Evolutionary conservation across 2,113 vertebrate genomes (phyloP).

Genomic region (Ophthalmolycus amberensis): DNA sequence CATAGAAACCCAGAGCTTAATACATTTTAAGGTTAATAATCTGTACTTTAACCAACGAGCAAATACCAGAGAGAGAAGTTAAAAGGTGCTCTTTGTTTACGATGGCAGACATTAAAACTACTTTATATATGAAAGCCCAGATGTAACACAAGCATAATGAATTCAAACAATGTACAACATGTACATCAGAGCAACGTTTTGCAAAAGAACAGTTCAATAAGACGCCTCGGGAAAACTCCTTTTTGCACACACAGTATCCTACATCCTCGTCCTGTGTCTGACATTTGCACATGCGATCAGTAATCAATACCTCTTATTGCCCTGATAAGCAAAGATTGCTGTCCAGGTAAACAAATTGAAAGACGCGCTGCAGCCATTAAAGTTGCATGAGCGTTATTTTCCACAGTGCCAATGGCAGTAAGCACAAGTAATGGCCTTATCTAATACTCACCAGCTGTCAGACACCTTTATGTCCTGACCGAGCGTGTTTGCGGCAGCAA

Average conservation of each 20-base stretch:
- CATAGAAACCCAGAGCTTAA: slow-evolving; percentile 46
- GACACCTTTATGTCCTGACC: neutral
- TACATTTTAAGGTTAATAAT: slow-evolving; percentile 4
- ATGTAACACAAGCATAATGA: neutral
- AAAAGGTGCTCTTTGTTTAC: slow-evolving; percentile 4
- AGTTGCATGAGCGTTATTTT: neutral
- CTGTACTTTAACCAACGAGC: neutral
- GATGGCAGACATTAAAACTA: neutral
- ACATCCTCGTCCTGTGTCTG: slow-evolving; percentile 1
- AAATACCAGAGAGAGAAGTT: neutral
- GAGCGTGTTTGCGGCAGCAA: neutral
- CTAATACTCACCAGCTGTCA: neutral
- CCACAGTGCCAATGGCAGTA: neutral
- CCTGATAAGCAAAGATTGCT: slow-evolving; percentile 25
- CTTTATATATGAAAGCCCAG: neutral
- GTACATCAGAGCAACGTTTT: neutral
- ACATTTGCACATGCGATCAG: slow-evolving; percentile 34
- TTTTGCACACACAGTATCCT: neutral
- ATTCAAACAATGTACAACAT: neutral
- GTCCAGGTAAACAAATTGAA: slow-evolving; percentile 23
- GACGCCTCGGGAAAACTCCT: neutral
- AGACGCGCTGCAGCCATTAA: neutral
- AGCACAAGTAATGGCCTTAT: neutral
- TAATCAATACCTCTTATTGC: slow-evolving; percentile 44
- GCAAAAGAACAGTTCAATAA: neutral